These are phyloP conservation scores for Rhopalosiphum maidis DNA, from an alignment of 1,140 invertebrate genomes.

Conservation along the genomic window DNA sequence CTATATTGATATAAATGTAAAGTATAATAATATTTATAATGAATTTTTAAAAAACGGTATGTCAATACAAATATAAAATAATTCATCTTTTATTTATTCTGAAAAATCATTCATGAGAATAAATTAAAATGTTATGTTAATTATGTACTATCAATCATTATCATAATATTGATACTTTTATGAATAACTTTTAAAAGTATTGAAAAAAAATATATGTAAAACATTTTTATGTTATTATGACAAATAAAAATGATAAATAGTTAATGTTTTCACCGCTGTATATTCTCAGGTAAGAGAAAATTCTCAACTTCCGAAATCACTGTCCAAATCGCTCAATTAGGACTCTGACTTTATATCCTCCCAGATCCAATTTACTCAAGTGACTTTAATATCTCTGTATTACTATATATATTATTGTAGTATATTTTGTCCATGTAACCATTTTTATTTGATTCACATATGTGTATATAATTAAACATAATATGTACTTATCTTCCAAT, in stretches of 20 bases:
- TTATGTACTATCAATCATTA: background rate
- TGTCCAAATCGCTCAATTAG: background rate
- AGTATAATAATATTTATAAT: background rate
- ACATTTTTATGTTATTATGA: background rate
- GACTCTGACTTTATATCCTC: too few species aligned
- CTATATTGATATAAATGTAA: background rate
- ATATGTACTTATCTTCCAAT: too few species aligned
- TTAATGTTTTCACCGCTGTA: background rate
- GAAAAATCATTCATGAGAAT: background rate
- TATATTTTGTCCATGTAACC: too few species aligned
- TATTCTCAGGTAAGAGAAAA: background rate
- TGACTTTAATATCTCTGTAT: background rate
- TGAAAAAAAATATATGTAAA: background rate
- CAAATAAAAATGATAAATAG: background rate
- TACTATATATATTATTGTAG: background rate
- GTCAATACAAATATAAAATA: background rate
- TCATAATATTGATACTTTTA: background rate
- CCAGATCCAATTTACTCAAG: background rate
- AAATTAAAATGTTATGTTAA: background rate
- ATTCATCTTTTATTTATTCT: constrained; percentile 2
- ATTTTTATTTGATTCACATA: too few species aligned
- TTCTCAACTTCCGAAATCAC: background rate
- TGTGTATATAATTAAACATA: too few species aligned
- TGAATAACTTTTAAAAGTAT: background rate
- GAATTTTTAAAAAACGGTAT: background rate